Conservation (phyloP, 2,797 vertebrate species). For the Gadopsis marmoratus region DNA sequence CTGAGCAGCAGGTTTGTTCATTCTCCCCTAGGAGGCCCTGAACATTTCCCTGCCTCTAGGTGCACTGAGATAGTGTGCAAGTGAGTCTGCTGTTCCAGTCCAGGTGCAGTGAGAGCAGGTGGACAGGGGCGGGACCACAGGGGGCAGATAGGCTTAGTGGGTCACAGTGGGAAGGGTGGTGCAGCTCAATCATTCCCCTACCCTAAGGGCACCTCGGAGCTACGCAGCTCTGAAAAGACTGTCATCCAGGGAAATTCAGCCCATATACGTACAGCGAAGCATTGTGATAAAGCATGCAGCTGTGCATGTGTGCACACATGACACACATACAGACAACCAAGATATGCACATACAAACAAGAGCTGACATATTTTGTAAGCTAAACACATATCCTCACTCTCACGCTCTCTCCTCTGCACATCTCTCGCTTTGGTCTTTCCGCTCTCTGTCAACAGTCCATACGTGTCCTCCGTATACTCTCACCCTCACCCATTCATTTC, state of each 20-base stretch:
- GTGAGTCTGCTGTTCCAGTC: conserved; percentile 44
- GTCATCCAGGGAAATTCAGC: conserved; percentile 51
- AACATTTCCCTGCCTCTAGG: conserved; percentile 41
- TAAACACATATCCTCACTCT: conserved; percentile 26
- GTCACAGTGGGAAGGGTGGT: conserved; percentile 70
- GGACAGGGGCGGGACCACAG: conserved; percentile 54
- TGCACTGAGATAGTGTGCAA: conserved; percentile 23
- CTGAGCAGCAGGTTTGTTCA: conserved; percentile 47
- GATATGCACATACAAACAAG: conserved; percentile 24
- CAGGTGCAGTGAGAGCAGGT: conserved; percentile 68
- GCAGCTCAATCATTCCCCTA: conserved; percentile 72
- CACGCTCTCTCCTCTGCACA: conserved; percentile 1
- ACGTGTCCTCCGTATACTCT: conserved; percentile 32
- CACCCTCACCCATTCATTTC: conserved; percentile 50
- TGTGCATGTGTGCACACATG: conserved; percentile 16
- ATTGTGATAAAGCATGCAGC: conserved; percentile 35
- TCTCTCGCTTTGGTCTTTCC: conserved; percentile 42
- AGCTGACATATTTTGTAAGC: conserved; percentile 39
- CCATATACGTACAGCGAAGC: conserved; percentile 25
- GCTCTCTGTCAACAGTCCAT: conserved; percentile 31
- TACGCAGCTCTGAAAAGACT: conserved; percentile 67
- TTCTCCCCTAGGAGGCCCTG: conserved; percentile 33
- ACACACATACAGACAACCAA: conserved; percentile 2
- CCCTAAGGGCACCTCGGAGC: conserved; percentile 65
- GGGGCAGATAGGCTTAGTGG: conserved; percentile 63